phyloP scores from a whole-genome alignment of 2,888 invertebrate species.

The Heliconius sara region DNA sequence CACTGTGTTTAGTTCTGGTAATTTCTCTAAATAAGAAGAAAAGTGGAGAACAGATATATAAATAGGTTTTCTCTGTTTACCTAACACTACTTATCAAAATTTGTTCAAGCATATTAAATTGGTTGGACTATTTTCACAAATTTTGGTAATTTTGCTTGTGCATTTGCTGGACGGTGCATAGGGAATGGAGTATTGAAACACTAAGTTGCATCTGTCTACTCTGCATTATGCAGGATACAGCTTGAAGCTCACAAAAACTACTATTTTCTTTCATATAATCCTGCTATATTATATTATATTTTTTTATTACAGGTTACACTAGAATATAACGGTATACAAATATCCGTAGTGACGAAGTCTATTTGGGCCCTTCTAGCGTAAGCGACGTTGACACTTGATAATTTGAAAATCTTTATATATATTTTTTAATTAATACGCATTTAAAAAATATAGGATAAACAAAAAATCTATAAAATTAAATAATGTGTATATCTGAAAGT shows the following conservation, averaged over 20 bases:
- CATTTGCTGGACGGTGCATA: too few relatives aligned
- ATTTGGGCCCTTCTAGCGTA: constrained; percentile 75
- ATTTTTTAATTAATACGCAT: background rate
- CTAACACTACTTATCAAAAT: too few relatives aligned
- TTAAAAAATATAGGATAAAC: background rate
- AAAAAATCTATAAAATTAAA: background rate
- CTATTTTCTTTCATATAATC: background rate
- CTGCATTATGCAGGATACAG: background rate
- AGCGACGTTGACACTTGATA: constrained; percentile 34
- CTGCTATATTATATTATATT: constrained; percentile 36
- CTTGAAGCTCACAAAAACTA: background rate
- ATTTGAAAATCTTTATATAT: background rate
- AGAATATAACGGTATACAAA: constrained; percentile 78
- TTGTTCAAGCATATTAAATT: too few relatives aligned
- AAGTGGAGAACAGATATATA: too few relatives aligned
- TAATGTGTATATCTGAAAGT: background rate
- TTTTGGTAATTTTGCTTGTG: too few relatives aligned
- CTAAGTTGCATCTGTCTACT: background rate
- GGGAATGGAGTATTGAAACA: background rate
- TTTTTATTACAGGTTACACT: constrained; percentile 77
- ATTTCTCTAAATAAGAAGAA: too few relatives aligned
- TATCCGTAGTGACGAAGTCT: constrained; percentile 73
- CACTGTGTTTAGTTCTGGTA: too few relatives aligned
- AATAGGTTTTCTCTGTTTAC: too few relatives aligned
- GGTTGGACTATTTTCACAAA: too few relatives aligned